A percentile compares a stretch with the other conserved stretches of the same genome.
Conservation (phyloP, 2,113 vertebrate genomes). For the Platanista minor region DNA sequence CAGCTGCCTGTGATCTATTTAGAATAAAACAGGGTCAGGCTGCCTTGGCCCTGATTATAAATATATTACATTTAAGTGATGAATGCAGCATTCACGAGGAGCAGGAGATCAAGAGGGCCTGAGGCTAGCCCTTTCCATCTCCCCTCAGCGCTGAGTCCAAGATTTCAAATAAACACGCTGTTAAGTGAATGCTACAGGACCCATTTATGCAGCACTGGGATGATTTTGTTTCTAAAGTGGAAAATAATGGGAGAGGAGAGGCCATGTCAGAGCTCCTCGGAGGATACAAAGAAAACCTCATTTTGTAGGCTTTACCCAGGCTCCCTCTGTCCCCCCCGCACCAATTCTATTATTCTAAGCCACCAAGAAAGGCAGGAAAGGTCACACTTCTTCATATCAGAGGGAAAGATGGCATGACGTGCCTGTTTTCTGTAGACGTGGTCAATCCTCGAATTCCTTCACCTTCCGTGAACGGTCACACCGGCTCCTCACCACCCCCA, state of each 20-base stretch:
- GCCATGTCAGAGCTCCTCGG: neutral
- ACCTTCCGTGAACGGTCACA: neutral
- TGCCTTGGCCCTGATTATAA: slow-evolving; percentile 66
- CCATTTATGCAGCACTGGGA: neutral
- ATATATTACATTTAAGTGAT: slow-evolving; percentile 66
- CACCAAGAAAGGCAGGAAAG: neutral
- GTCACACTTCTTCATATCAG: slow-evolving; percentile 34
- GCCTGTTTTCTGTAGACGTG: neutral
- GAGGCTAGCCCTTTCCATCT: slow-evolving; percentile 64
- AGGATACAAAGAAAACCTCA: neutral
- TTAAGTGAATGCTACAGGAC: slow-evolving; percentile 45
- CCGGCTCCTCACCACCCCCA: neutral
- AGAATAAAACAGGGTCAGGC: slow-evolving; percentile 63
- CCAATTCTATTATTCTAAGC: neutral
- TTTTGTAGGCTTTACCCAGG: neutral
- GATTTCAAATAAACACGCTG: slow-evolving; percentile 53
- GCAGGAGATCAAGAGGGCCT: slow-evolving; percentile 61
- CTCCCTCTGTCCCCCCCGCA: neutral
- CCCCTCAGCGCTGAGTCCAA: neutral
- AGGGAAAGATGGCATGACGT: neutral
- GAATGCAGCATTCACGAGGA: slow-evolving; percentile 54
- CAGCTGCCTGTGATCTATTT: slow-evolving; percentile 68
- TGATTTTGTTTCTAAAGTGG: slow-evolving; percentile 42
- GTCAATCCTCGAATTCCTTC: neutral
- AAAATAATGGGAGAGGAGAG: neutral